Conservation (phyloP, 2,113 vertebrate genomes). For the Bufo bufo region DNA sequence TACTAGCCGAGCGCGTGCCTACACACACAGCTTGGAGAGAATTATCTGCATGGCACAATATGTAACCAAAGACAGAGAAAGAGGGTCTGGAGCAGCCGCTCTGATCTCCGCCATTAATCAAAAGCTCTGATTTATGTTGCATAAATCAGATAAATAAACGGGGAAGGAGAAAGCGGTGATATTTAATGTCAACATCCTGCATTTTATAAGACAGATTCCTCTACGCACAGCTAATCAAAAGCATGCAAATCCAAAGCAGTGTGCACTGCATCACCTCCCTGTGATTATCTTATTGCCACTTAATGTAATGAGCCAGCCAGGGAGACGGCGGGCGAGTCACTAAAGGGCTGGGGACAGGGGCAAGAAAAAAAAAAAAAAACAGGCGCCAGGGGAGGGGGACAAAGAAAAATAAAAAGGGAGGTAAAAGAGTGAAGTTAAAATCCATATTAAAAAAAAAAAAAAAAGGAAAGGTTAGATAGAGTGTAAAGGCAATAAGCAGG, state of each 20-base stretch:
- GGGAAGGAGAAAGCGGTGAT: constrained; percentile 63
- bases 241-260: constrained; percentile 38
- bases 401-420: not conserved
- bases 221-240: constrained; percentile 73
- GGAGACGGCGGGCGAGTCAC: not conserved
- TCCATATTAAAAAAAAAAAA: not conserved
- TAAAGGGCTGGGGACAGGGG: not conserved
- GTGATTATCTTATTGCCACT: constrained; percentile 46
- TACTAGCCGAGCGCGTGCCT: not conserved
- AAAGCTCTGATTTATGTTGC: constrained; percentile 51
- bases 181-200: constrained; percentile 67
- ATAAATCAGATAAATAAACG: constrained; percentile 56
- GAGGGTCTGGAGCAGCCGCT: constrained; percentile 40
- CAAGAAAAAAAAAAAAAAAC: not conserved
- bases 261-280: constrained; percentile 43
- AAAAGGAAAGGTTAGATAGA: constrained; percentile 12
- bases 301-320: constrained; percentile 39
- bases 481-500: not conserved
- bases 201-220: constrained; percentile 76
- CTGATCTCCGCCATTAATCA: constrained; percentile 53
- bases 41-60: constrained; percentile 21
- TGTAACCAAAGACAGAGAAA: constrained; percentile 39
- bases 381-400: not conserved
- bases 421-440: not conserved
- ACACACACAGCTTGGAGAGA: not conserved